A percentile compares a stretch with the other conserved stretches of the same genome.
phyloP scores from a whole-genome alignment of 2,113 vertebrate species.

The Ranitomeya variabilis region DNA sequence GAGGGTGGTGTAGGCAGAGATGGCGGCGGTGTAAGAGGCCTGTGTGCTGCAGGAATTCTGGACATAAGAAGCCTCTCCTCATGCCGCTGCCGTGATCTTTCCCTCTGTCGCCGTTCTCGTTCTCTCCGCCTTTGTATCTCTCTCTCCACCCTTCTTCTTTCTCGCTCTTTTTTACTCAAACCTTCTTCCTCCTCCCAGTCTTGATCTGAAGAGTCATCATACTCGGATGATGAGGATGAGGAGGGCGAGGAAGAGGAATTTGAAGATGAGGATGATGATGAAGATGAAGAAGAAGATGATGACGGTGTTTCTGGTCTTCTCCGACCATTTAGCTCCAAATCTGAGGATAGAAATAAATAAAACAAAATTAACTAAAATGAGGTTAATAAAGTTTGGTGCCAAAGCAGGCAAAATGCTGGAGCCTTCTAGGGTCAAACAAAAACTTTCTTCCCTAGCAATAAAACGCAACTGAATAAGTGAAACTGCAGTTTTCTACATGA shows the following conservation, averaged over 20 bases:
- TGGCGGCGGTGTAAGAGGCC: constrained; percentile 55
- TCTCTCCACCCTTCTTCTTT: constrained; percentile 47
- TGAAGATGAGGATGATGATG: neutral
- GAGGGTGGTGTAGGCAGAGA: constrained; percentile 36
- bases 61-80: constrained; percentile 54
- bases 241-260: neutral
- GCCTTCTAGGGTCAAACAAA: no score
- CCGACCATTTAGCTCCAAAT: constrained; percentile 68
- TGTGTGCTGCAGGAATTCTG: neutral
- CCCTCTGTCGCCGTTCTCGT: constrained; percentile 63
- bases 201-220: constrained; percentile 58
- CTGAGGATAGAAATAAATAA: constrained; percentile 60
- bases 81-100: constrained; percentile 50
- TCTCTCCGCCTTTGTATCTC: constrained; percentile 64
- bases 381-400: no score
- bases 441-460: no score
- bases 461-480: no score
- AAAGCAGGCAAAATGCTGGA: no score
- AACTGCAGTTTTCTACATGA: no score
- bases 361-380: neutral
- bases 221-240: constrained; percentile 56
- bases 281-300: constrained; percentile 6
- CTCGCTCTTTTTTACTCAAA: constrained; percentile 48
- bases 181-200: constrained; percentile 53
- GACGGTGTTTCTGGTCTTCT: constrained; percentile 29